phyloP scores from a whole-genome alignment of 2,888 invertebrate genomes.

The Volucella inflata region DNA sequence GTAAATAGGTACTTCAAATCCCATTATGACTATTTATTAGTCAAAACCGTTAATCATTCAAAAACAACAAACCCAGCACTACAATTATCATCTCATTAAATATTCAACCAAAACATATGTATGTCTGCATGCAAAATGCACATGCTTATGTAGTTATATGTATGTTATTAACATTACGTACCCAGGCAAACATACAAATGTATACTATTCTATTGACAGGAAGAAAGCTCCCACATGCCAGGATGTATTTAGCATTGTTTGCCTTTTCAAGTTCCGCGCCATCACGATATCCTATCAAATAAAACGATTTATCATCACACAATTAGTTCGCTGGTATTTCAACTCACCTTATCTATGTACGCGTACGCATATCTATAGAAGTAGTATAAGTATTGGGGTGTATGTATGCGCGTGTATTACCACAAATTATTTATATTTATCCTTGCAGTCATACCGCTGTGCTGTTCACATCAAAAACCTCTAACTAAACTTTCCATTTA shows the following conservation, averaged over 20 bases:
- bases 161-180: too few species aligned
- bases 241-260: slow-evolving; percentile 65
- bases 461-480: slow-evolving; percentile 1
- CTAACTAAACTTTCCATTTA: slow-evolving; percentile 24
- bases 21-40: slow-evolving; percentile 52
- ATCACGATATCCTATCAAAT: slow-evolving; percentile 62
- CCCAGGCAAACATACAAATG: too few species aligned
- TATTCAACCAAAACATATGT: slow-evolving; percentile 46
- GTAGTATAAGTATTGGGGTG: neutral
- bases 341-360: slow-evolving; percentile 20
- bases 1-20: slow-evolving; percentile 6
- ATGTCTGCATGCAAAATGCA: neutral
- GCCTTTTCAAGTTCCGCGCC: slow-evolving; percentile 62
- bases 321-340: slow-evolving; percentile 39
- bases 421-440: neutral
- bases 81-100: slow-evolving; percentile 47
- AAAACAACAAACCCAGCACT: slow-evolving; percentile 38
- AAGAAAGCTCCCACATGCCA: slow-evolving; percentile 68
- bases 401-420: neutral
- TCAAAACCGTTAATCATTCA: slow-evolving; percentile 48
- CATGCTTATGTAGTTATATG: too few species aligned
- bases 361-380: slow-evolving; percentile 1
- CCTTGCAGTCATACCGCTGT: neutral
- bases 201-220: neutral
- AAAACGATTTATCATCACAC: slow-evolving; percentile 70